phyloP scores from a whole-genome alignment of 2,888 invertebrate species.

The Scaptomyza caliginosa region DNA sequence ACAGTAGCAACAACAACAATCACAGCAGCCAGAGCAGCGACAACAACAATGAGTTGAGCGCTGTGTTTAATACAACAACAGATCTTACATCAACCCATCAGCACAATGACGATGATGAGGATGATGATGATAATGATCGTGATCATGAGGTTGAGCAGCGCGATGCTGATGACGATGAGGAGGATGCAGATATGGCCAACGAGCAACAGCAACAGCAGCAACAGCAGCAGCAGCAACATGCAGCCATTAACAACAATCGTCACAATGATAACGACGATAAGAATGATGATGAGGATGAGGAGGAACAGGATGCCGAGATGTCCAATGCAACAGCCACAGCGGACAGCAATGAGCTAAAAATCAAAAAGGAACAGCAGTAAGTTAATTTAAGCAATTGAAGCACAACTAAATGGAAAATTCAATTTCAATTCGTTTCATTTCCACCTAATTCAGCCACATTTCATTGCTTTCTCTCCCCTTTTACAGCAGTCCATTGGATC shows the following conservation, averaged over 20 bases:
- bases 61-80: slow-evolving; percentile 25
- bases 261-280: slow-evolving; percentile 29
- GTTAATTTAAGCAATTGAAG: no score
- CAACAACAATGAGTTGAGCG: slow-evolving; percentile 32
- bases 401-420: no score
- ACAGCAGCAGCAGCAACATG: slow-evolving; percentile 28
- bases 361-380: slow-evolving; percentile 84
- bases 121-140: slow-evolving; percentile 34
- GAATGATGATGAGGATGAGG: slow-evolving; percentile 37
- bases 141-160: slow-evolving; percentile 49
- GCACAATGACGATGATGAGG: slow-evolving; percentile 35
- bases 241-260: slow-evolving; percentile 36
- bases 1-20: slow-evolving; percentile 19
- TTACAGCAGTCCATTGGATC: slow-evolving; percentile 81
- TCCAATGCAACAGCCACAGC: slow-evolving; percentile 36
- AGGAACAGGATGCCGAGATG: slow-evolving; percentile 51
- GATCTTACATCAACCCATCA: slow-evolving; percentile 46
- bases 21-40: slow-evolving; percentile 53
- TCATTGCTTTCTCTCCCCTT: neutral
- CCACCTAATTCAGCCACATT: slow-evolving; percentile 36
- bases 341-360: slow-evolving; percentile 71
- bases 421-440: slow-evolving; percentile 1
- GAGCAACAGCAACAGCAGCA: slow-evolving; percentile 14
- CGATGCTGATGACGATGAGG: slow-evolving; percentile 48
- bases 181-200: slow-evolving; percentile 28